phyloP scores from a whole-genome alignment of 2,888 invertebrate genomes.

The Drosophila flavopinicola region DNA sequence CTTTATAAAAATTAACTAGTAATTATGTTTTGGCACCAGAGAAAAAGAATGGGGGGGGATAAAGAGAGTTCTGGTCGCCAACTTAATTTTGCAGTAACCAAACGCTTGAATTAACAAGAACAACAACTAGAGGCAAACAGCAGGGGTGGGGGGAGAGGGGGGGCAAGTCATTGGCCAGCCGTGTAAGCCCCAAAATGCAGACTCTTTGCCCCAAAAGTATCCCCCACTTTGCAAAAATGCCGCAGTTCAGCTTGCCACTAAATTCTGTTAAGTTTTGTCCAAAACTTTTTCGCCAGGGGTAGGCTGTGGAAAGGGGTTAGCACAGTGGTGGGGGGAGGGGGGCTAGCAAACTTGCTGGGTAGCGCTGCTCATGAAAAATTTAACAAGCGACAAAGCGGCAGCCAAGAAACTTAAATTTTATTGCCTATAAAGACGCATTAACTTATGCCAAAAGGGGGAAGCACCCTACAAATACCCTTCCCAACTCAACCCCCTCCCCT shows the following conservation, averaged over 20 bases:
- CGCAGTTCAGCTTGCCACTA: constrained; percentile 62
- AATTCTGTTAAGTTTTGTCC: constrained; percentile 73
- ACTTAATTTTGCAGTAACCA: constrained; percentile 72
- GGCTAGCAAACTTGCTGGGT: constrained; percentile 40
- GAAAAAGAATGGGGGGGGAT: not conserved
- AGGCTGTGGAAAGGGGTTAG: not conserved
- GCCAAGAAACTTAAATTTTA: constrained; percentile 77
- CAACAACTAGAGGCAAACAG: constrained; percentile 49
- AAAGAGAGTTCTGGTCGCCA: constrained; percentile 50
- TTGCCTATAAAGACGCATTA: constrained; percentile 80
- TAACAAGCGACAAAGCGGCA: constrained; percentile 61
- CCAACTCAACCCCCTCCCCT: not conserved
- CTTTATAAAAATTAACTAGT: constrained; percentile 68
- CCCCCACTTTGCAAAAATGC: constrained; percentile 12
- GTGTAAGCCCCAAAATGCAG: constrained; percentile 22
- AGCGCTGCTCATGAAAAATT: constrained; percentile 70
- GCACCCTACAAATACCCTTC: not conserved
- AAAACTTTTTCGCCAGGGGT: constrained; percentile 51
- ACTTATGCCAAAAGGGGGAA: constrained; percentile 56
- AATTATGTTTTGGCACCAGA: constrained; percentile 58
- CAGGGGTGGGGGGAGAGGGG: too few relatives aligned
- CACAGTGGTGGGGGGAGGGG: not conserved
- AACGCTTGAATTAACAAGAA: constrained; percentile 73
- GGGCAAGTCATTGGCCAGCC: constrained; percentile 39
- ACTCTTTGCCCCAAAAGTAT: not conserved